Evolutionary conservation across 2,113 vertebrate genomes (phyloP), one percentile per base, ranked within the genome.

Genomic region (Petrocephalus microphthalmus): DNA sequence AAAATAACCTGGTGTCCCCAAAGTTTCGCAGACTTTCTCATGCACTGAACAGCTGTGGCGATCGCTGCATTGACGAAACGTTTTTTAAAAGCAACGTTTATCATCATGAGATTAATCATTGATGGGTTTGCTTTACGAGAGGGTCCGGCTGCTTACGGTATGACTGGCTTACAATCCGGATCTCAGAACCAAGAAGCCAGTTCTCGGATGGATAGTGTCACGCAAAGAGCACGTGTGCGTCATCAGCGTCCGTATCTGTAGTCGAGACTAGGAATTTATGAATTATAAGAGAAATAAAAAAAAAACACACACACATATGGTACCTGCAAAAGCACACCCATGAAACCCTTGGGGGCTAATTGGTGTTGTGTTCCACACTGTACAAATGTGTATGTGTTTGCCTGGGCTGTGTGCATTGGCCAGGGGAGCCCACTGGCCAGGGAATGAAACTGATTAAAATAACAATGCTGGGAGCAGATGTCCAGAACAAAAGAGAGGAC

Each of bases 391-490:
- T 49, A 67, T 25, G 78, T n/a, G 13, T 33, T 5, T 25, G 19
- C 88, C 81, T 84, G 60, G 87, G 19, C 82, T 67, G 64, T 81
- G 54, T 33, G 19, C 37, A 15, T 25, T 8, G 13, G 37, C 4
- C 47, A 20, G 78, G n/a, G 64, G 15, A 52, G 85, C 83, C 29
- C 45, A 60, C 82, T 52, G 84, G 90, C 85, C 84, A 49, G 88
- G 90, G 87, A 85, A 92, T 92, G 5, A 13, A 86, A 2, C 88
- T 84, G 84, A 92, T 91, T 91, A 90, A 89, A 93, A 94, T 93
- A 90, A 93, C 88, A 95, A 94, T 92, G 89, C 90, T 33, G 11
- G 6, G 84, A 91, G 91, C 94, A 94, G 93, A 92, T 93, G 94
- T 89, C 85, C 84, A 29, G 89, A 91, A 93, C 93, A 94, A 92